These are phyloP conservation scores for Todus mexicanus DNA, from an alignment of 2,797 vertebrate genomes.

Conservation along the genomic window DNA sequence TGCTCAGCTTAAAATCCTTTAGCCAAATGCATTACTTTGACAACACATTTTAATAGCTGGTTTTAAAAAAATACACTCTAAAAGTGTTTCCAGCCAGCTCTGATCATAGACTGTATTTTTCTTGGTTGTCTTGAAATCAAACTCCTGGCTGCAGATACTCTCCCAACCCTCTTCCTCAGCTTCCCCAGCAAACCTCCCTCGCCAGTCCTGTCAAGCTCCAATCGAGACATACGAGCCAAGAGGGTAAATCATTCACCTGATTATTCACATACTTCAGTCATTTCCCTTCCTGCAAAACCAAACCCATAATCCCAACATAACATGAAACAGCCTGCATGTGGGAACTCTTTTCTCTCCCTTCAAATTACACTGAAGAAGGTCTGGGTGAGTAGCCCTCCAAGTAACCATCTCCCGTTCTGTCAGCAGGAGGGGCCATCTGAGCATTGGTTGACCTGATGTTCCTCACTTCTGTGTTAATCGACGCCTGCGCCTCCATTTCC, in stretches of 20 bases:
- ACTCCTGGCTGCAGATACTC: background rate
- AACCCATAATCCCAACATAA: background rate
- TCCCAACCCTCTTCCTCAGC: background rate
- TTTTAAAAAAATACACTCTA: background rate
- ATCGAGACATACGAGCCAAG: background rate
- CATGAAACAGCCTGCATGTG: background rate
- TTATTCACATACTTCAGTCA: background rate
- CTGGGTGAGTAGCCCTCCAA: background rate
- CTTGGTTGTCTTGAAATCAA: background rate
- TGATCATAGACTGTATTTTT: background rate
- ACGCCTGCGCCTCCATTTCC: background rate
- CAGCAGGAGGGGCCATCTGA: background rate
- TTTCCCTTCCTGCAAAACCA: background rate
- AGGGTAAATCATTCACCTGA: background rate
- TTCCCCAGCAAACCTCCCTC: background rate
- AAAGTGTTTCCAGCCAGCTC: background rate
- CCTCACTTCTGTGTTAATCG: accelerated
- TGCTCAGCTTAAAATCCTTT: background rate
- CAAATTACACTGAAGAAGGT: background rate
- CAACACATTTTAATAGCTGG: background rate
- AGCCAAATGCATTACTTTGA: background rate
- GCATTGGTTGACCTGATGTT: accelerated
- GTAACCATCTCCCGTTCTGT: background rate
- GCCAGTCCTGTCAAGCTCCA: background rate
- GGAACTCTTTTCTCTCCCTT: background rate